These are phyloP conservation scores for Bhutanitis thaidina DNA, from an alignment of 2,888 invertebrate genomes.

Conservation along the genomic window DNA sequence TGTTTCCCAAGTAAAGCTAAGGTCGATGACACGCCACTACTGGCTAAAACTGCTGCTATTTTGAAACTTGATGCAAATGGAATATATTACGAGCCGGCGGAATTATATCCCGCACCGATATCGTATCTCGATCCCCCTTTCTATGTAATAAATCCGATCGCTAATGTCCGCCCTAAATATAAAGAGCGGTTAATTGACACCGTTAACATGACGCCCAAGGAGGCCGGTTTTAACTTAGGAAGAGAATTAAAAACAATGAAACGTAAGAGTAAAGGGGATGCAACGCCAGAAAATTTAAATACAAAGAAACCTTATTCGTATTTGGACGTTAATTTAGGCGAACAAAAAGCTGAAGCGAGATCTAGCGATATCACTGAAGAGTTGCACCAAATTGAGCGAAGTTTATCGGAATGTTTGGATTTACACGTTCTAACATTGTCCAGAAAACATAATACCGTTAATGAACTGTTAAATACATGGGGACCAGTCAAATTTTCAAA, in stretches of 20 bases:
- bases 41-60: not conserved
- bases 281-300: not conserved
- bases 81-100: not conserved
- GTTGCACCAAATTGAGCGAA: not conserved
- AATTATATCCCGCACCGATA: conserved; percentile 1
- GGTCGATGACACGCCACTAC: not conserved
- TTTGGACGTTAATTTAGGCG: not conserved
- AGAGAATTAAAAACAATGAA: not conserved
- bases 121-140: conserved; percentile 2
- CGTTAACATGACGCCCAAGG: not conserved
- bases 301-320: not conserved
- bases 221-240: not conserved
- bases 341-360: not conserved
- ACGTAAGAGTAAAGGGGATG: not conserved
- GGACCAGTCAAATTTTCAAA: not conserved
- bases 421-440: not conserved
- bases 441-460: not conserved
- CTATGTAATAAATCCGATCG: conserved; percentile 1
- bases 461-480: not conserved
- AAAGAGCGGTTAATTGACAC: not conserved
- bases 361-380: not conserved
- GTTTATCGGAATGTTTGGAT: not conserved
- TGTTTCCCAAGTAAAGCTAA: not conserved
- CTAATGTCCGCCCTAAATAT: not conserved
- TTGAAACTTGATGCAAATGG: not conserved